phyloP scores from a whole-genome alignment of 2,888 invertebrate species.

The Pseudococcus jackbeardsleyi region DNA sequence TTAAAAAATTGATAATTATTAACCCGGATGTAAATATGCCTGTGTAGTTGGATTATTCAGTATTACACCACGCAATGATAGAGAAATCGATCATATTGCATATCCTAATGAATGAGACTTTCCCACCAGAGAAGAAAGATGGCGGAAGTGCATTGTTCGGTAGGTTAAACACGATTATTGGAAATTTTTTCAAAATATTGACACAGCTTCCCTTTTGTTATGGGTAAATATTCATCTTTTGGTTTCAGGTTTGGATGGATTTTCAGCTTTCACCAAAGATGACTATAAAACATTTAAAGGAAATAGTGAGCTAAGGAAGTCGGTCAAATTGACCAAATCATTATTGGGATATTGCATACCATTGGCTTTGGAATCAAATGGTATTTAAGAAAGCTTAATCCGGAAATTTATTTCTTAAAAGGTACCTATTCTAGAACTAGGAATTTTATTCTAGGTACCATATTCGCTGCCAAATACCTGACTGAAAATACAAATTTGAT shows the following conservation, averaged over 20 bases:
- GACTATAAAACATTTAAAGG: constrained; percentile 80
- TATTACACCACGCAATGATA: constrained; percentile 83
- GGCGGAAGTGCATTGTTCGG: constrained; percentile 83
- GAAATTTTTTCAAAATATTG: neutral
- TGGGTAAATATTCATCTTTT: neutral
- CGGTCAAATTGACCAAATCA: constrained; percentile 82
- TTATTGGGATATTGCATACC: constrained; percentile 84
- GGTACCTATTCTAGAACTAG: neutral
- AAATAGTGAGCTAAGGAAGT: constrained; percentile 79
- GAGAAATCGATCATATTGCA: constrained; percentile 87
- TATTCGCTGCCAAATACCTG: constrained; percentile 69
- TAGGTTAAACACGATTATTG: constrained; percentile 70
- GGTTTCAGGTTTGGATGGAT: constrained; percentile 79
- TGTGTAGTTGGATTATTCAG: constrained; percentile 82
- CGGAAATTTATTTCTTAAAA: no score
- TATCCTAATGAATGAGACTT: constrained; percentile 85
- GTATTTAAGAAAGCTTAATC: constrained; percentile 70
- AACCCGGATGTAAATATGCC: neutral
- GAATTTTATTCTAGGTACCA: constrained; percentile 68
- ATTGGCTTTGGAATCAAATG: constrained; percentile 87
- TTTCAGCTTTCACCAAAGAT: constrained; percentile 83
- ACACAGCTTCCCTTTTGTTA: neutral
- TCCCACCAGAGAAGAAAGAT: constrained; percentile 80
- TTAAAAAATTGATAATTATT: neutral
- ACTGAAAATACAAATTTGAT: constrained; percentile 74